Evolutionary conservation across 2,113 vertebrate genomes (phyloP), one percentile per base, ranked within the genome.

Genomic region (Neolamprologus hecqui): DNA sequence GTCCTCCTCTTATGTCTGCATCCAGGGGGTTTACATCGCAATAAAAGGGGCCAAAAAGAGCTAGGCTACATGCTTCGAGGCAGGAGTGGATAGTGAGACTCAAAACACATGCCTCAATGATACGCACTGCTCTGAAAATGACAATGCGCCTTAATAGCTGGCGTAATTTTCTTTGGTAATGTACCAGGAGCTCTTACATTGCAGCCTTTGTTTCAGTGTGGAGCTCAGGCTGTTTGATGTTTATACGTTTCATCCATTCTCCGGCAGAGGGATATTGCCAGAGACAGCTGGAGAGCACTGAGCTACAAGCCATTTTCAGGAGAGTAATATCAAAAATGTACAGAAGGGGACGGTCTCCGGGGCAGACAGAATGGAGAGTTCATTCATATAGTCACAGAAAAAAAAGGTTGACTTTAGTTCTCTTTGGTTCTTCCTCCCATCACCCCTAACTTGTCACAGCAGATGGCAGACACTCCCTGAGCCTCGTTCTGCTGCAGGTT

Each of bases 11-110:
- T 79, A 51, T 19, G 54, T 91, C 79, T 93, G 73, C 89, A 88
- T 93, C 80, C 87, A 84, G 87, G 90, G 73, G 88, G 19, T 94
- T 94, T 90, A 91, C 82, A 65, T 85, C 83, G 92, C 91, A 92
- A 89, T 93, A 82, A 95, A 91, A 89, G 91, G 79, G 84, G 81
- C 92, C 83, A 92, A 81, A 40, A 94, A 60, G 47, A 90, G 90
- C 83, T 51, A 77, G 73, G 73, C 26, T 85, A 37, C 90, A 77
- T 85, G 82, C 81, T 90, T 93, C 37, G 81, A 91, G 83, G 42
- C 82, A 49, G 81, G 63, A 81, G 49, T 55, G 77, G 86, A 80
- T 40, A 89, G 60, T 65, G 65, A 88, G 87, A 89, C 89, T 91
- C 84, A 88, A 92, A 93, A 89, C 92, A 95, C 86, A 83, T 82